Evolutionary conservation across 2,888 invertebrate species (phyloP).

Genomic region (Bugula neritina): DNA sequence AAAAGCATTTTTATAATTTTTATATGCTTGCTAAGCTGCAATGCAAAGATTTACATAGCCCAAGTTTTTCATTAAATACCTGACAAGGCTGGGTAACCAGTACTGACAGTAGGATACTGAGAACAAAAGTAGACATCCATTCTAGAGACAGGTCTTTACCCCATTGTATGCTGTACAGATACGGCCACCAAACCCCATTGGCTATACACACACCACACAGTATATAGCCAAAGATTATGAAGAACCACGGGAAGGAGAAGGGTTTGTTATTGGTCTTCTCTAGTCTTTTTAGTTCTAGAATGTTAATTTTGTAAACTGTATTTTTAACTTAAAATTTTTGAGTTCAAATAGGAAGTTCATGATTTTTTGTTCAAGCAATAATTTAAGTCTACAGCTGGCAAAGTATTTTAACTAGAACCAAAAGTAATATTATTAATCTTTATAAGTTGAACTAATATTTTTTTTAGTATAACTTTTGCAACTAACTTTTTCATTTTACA

Average conservation of each 20-base stretch:
- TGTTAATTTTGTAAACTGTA: neutral
- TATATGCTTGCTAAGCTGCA: no score
- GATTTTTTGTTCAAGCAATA: no score
- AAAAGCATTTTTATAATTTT: neutral
- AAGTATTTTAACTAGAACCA: no score
- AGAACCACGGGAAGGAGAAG: conserved; percentile 6
- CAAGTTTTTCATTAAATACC: neutral
- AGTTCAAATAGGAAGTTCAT: no score
- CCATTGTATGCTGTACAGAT: conserved; percentile 23
- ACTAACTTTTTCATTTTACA: no score
- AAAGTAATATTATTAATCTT: no score
- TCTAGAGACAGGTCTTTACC: conserved; percentile 21
- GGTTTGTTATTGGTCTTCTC: conserved; percentile 2
- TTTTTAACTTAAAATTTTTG: no score
- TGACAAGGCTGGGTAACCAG: neutral
- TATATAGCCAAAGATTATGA: conserved; percentile 11
- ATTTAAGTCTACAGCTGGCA: no score
- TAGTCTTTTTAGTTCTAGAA: neutral
- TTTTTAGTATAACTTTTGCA: no score
- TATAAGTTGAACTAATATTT: no score
- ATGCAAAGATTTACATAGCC: neutral
- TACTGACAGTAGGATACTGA: neutral
- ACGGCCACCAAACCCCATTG: conserved; percentile 22
- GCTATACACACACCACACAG: conserved; percentile 19
- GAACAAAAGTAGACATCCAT: neutral